A percentile compares a stretch with the other conserved stretches of the same genome.
Conservation (phyloP, 1,140 invertebrate genomes). For the Danaus melanippus region DNA sequence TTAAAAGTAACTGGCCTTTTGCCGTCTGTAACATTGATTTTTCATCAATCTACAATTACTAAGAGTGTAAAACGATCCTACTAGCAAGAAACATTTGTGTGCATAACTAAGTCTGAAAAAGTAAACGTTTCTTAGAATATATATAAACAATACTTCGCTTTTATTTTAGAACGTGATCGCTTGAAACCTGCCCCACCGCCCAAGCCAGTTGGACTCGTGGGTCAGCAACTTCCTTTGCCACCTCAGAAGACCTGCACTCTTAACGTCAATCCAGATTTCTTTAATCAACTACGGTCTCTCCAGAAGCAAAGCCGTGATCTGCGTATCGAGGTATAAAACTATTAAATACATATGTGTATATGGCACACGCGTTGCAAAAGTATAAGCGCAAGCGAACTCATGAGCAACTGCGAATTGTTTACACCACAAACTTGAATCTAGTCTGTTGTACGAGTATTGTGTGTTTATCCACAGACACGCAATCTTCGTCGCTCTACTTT, state of each 20-base stretch:
- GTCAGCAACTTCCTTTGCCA: slow-evolving; percentile 67
- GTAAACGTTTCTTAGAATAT: too few species aligned
- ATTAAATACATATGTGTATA: neutral
- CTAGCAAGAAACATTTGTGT: too few species aligned
- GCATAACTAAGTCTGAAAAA: too few species aligned
- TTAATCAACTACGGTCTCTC: slow-evolving; percentile 85
- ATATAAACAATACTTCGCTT: neutral
- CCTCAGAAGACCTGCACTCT: slow-evolving; percentile 56
- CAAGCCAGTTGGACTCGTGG: slow-evolving; percentile 83
- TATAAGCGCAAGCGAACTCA: neutral
- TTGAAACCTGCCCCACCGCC: slow-evolving; percentile 88
- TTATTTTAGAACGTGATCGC: slow-evolving; percentile 80
- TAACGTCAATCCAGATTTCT: slow-evolving; percentile 85
- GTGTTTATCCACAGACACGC: slow-evolving; percentile 65
- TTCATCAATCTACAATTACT: too few species aligned
- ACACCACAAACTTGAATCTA: slow-evolving; percentile 20
- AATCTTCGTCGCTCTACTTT: slow-evolving; percentile 91
- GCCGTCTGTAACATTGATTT: too few species aligned
- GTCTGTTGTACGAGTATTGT: slow-evolving; percentile 12
- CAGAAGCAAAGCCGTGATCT: slow-evolving; percentile 94
- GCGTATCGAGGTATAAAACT: slow-evolving; percentile 81
- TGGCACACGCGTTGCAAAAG: slow-evolving; percentile 13
- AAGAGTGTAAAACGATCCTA: too few species aligned
- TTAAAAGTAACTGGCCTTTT: too few species aligned
- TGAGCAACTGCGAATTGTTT: slow-evolving; percentile 18